Evolutionary conservation across 2,113 vertebrate species (phyloP).

Genomic region (Psephotus haematonotus): DNA sequence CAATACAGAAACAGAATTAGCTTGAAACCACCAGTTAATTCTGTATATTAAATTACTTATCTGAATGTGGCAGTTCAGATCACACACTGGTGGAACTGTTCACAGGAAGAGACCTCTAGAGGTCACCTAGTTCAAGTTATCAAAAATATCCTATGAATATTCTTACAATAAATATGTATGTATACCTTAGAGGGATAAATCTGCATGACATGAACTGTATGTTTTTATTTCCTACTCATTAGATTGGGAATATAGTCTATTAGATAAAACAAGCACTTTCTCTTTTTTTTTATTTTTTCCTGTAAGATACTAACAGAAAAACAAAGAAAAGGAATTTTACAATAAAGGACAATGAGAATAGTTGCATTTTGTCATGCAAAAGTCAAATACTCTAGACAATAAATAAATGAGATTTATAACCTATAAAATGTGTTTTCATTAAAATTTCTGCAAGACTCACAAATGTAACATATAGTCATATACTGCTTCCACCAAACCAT

Average conservation of each 20-base stretch:
- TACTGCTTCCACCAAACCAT: background rate
- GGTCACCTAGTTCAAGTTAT: background rate
- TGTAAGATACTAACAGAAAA: background rate
- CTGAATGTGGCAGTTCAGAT: background rate
- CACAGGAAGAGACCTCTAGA: background rate
- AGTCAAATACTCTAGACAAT: background rate
- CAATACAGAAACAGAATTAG: background rate
- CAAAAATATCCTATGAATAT: background rate
- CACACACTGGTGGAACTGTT: background rate
- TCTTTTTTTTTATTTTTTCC: background rate
- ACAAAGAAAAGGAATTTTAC: background rate
- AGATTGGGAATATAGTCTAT: background rate
- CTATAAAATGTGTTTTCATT: background rate
- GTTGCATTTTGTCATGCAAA: background rate
- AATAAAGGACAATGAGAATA: background rate
- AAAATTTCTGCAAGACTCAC: background rate
- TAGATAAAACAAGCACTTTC: background rate
- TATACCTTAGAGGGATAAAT: background rate
- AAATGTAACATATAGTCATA: background rate
- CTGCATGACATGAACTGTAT: background rate
- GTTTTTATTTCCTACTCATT: background rate
- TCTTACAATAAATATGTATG: background rate
- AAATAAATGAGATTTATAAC: background rate
- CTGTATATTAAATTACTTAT: background rate
- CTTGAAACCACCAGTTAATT: background rate